A percentile compares a stretch with the other conserved stretches of the same genome.
phyloP scores from a whole-genome alignment of 2,888 invertebrate genomes.

The Allygus modestus region DNA sequence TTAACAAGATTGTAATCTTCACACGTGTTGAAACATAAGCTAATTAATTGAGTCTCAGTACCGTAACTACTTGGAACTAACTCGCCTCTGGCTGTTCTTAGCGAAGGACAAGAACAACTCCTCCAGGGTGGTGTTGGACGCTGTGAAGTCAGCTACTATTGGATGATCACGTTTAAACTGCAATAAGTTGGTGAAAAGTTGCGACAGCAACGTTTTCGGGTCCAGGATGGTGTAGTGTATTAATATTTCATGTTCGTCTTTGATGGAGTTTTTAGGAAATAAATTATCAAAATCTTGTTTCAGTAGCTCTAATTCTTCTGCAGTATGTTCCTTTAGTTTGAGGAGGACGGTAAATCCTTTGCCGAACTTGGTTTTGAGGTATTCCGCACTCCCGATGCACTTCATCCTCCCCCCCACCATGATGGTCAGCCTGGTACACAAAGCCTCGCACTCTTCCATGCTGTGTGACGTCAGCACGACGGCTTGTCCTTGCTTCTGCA shows the following conservation, averaged over 20 bases:
- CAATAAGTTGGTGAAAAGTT: not conserved
- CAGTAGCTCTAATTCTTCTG: slow-evolving; percentile 33
- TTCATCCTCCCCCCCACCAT: slow-evolving; percentile 85
- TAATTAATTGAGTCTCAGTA: no score
- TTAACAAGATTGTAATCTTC: no score
- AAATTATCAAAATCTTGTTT: slow-evolving; percentile 57
- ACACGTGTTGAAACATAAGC: no score
- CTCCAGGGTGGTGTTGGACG: slow-evolving; percentile 1
- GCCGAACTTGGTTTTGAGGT: slow-evolving; percentile 84
- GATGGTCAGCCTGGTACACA: slow-evolving; percentile 87
- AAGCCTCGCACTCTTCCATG: slow-evolving; percentile 92
- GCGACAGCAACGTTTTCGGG: not conserved
- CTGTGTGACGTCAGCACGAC: slow-evolving; percentile 89
- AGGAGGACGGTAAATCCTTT: slow-evolving; percentile 82
- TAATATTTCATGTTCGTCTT: slow-evolving; percentile 80
- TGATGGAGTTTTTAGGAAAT: slow-evolving; percentile 78
- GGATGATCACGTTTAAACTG: not conserved
- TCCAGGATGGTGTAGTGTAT: not conserved
- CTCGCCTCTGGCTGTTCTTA: not conserved
- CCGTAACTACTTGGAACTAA: no score
- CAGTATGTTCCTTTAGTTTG: slow-evolving; percentile 72
- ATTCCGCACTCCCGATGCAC: slow-evolving; percentile 85
- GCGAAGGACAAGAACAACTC: not conserved
- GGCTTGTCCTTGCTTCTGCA: slow-evolving; percentile 84
- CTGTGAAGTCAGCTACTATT: not conserved